Evolutionary conservation across 2,888 invertebrate species (phyloP).

Genomic region (Sericinus montela): DNA sequence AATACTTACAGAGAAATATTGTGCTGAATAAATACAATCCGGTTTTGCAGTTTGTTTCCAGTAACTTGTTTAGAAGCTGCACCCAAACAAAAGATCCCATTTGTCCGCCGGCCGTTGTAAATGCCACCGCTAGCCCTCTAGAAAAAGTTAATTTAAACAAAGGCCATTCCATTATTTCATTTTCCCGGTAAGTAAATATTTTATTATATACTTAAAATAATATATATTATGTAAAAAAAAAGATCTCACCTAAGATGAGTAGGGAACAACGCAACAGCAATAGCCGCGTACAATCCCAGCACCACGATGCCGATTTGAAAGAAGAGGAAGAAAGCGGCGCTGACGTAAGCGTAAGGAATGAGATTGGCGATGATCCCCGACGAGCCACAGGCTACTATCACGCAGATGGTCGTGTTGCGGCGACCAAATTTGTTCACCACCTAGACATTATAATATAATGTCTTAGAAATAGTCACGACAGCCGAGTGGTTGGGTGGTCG

Average conservation of each 20-base stretch:
- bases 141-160: slow-evolving; percentile 23
- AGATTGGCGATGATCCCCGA: slow-evolving; percentile 80
- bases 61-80: slow-evolving; percentile 77
- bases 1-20: slow-evolving; percentile 62
- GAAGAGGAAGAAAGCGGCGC: slow-evolving; percentile 69
- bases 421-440: slow-evolving; percentile 74
- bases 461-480: no score
- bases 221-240: no score
- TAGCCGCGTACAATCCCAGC: slow-evolving; percentile 70
- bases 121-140: slow-evolving; percentile 80
- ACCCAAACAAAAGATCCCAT: slow-evolving; percentile 79
- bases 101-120: slow-evolving; percentile 77
- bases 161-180: no score
- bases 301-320: slow-evolving; percentile 61
- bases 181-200: no score
- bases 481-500: no score
- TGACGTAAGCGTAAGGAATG: slow-evolving; percentile 76
- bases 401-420: slow-evolving; percentile 65
- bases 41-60: slow-evolving; percentile 76
- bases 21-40: slow-evolving; percentile 78
- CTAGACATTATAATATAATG: no score
- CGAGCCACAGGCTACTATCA: slow-evolving; percentile 65
- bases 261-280: slow-evolving; percentile 76
- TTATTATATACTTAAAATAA: no score
- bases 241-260: slow-evolving; percentile 66